Conservation (phyloP, 2,113 vertebrate species). For the Anolis sagrei region DNA sequence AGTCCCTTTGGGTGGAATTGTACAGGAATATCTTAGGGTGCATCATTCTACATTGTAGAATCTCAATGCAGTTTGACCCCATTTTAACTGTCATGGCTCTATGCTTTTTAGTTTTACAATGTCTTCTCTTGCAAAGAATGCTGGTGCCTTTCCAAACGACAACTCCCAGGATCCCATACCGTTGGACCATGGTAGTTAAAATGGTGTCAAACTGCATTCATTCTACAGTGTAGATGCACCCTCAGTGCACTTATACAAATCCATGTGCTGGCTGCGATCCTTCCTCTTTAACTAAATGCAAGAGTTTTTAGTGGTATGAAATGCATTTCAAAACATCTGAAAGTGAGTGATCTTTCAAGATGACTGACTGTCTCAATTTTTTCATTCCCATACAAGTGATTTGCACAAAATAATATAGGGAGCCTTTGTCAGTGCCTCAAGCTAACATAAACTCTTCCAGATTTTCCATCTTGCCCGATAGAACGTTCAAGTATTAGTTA, state of each 20-base stretch:
- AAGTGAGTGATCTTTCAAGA: neutral
- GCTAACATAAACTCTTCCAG: neutral
- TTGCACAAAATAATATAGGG: neutral
- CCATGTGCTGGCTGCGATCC: neutral
- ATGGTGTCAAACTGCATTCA: too few relatives aligned
- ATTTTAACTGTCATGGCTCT: too few relatives aligned
- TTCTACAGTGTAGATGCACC: too few relatives aligned
- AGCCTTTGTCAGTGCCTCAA: neutral
- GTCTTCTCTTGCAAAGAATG: too few relatives aligned
- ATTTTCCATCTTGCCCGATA: neutral
- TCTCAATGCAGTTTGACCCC: too few relatives aligned
- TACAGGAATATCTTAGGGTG: neutral
- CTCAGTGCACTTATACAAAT: neutral
- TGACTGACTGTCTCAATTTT: conserved; percentile 10
- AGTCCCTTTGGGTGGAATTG: neutral
- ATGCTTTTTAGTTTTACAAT: too few relatives aligned
- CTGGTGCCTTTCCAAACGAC: too few relatives aligned
- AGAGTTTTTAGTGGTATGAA: neutral
- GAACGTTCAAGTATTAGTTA: neutral
- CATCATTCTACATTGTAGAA: too few relatives aligned
- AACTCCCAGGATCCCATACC: too few relatives aligned
- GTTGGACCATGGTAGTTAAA: too few relatives aligned
- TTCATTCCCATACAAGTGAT: neutral
- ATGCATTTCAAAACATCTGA: neutral
- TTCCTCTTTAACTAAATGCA: neutral